Base-by-base conservation (phyloP, 92 coral and sea anemone species). In the Bergia puertoricense region DNA sequence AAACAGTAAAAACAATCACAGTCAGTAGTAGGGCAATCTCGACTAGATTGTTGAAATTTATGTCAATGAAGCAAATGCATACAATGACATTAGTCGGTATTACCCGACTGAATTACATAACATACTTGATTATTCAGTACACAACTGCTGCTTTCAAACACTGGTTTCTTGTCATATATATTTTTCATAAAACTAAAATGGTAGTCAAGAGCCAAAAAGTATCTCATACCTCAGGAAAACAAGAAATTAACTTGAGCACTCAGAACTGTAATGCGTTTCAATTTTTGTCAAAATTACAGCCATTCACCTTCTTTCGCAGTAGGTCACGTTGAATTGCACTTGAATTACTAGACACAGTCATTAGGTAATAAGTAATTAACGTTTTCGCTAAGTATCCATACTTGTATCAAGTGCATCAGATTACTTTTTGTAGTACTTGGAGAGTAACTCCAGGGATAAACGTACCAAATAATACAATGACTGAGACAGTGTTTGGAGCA, bases 381-480 rank as follows among this genome's bases (percentile, higher is more conserved):
- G 6, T 46, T 4, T 46, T 46, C 66, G 66, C 16, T 9, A 57
- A 30, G 2, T 57, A 57, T 13, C 66, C 66, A 2, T 16, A 0
- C 66, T 57, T 57, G 13, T 9, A 57, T 3, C 66, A 57, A 57
- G 11, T 14, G 66, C 66, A 8, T 57, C 66, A 16, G 16, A 57
- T 11, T 57, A 11, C 66, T 57, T 57, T 9, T 1, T 57, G 66
- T 11, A 57, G 20, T 3, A 18, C 66, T 57, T 57, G 66, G 10
- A 18, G 66, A 57, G 3, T 57, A 46, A 46, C 39, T 20, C n/a
- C 66, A 36, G 11, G 36, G 2, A 77, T 45, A 42, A 72, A 90
- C 96, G 74, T 81, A 97, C 99, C 82, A 94, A 95, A 37, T 97
- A 95, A 41, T 93, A 93, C 30, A 97, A 90, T 65, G 98, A 96